A percentile compares a stretch with the other conserved stretches of the same genome.
Evolutionary conservation across 2,797 vertebrate species (phyloP).

Genomic region (Glossophaga mutica): DNA sequence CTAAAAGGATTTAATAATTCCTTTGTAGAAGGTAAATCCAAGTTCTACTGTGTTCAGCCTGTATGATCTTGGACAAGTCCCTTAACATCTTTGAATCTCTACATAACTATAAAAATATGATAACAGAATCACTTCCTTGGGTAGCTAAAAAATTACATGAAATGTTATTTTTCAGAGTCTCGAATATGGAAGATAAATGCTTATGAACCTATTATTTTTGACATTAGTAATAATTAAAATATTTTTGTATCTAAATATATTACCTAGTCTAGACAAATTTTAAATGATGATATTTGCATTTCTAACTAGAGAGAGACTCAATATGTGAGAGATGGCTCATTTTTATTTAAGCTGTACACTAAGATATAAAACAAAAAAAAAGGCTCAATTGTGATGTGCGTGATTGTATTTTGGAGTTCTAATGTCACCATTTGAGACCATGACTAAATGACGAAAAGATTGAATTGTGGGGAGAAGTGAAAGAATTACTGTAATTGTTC

Average conservation of each 20-base stretch:
- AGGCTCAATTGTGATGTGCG: not conserved
- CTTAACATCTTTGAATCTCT: not conserved
- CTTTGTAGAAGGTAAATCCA: not conserved
- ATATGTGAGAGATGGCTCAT: not conserved
- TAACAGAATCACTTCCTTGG: not conserved
- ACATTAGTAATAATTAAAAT: not conserved
- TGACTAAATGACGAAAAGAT: conserved; percentile 37
- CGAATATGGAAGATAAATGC: not conserved
- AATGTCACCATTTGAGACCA: conserved; percentile 32
- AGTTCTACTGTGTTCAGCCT: not conserved
- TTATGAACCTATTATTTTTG: not conserved
- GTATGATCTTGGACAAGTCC: not conserved
- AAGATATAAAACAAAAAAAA: not conserved
- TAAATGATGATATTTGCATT: conserved; percentile 45
- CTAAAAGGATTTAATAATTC: not conserved
- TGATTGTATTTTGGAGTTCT: conserved; percentile 52
- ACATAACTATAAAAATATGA: not conserved
- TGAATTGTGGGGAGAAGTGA: conserved; percentile 54
- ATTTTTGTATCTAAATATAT: conserved; percentile 23
- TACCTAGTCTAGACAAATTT: not conserved
- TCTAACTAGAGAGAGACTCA: not conserved
- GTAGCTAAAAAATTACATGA: not conserved
- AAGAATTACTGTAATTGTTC: conserved; percentile 75
- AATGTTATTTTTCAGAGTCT: not conserved
- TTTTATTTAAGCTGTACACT: conserved; percentile 25